These are phyloP conservation scores for Augiades crinisus DNA, from an alignment of 2,888 invertebrate genomes.

Conservation along the genomic window DNA sequence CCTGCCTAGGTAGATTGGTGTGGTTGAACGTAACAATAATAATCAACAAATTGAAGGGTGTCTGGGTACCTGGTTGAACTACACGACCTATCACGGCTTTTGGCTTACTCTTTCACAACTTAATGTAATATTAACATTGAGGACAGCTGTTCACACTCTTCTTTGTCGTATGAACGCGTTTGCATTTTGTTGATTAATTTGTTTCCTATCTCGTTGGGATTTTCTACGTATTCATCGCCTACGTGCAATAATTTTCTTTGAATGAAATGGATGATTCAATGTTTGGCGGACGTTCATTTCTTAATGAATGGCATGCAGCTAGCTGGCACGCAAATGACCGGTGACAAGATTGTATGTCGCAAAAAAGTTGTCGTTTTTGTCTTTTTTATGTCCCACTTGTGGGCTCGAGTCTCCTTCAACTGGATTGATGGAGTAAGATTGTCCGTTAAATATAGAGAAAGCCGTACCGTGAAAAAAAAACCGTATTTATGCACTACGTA, in stretches of 20 bases:
- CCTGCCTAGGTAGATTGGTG: too few species aligned
- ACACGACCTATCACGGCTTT: too few species aligned
- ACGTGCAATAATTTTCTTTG: constrained; percentile 43
- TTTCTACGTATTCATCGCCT: constrained; percentile 15
- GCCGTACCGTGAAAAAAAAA: too few species aligned
- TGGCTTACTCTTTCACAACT: too few species aligned
- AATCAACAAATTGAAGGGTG: too few species aligned
- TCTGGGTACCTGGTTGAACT: too few species aligned
- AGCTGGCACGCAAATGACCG: constrained; percentile 1
- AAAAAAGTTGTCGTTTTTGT: background rate
- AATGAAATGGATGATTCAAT: constrained; percentile 67
- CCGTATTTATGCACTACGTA: too few species aligned
- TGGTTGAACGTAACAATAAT: too few species aligned
- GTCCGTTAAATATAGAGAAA: too few species aligned
- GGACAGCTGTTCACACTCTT: background rate
- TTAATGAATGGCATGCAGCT: background rate
- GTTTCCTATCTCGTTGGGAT: background rate
- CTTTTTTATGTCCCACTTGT: constrained; percentile 1
- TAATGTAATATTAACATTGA: background rate
- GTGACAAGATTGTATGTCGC: constrained; percentile 2
- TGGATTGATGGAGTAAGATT: too few species aligned
- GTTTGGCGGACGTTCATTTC: constrained; percentile 55
- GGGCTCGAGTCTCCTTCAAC: too few species aligned
- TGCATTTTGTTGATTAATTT: background rate
- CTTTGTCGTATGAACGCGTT: background rate